Conservation (phyloP, 2,113 vertebrate species). For the Cyphomyrus discorhynchus region DNA sequence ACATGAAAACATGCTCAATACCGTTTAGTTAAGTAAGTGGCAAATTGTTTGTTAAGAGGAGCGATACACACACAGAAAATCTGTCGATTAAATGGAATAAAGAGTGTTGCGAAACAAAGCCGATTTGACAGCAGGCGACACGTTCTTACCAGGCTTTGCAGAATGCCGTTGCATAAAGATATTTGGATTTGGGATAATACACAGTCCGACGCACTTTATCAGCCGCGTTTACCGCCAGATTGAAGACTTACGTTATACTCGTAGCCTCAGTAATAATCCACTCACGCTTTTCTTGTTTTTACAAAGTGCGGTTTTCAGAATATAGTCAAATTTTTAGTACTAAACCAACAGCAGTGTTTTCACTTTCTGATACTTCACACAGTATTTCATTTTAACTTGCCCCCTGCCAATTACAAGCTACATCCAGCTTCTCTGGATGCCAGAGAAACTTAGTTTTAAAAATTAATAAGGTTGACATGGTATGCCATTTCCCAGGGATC, state of each 20-base stretch:
- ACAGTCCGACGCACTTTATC: neutral
- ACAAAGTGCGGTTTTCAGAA: neutral
- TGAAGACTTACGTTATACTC: neutral
- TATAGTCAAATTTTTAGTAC: neutral
- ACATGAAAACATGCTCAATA: neutral
- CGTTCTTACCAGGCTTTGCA: neutral
- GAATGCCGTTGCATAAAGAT: neutral
- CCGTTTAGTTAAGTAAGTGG: neutral
- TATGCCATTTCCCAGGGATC: neutral
- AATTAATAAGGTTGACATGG: neutral
- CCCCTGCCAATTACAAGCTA: neutral
- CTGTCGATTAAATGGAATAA: neutral
- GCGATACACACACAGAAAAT: neutral
- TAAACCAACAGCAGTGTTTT: neutral
- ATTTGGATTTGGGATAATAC: neutral
- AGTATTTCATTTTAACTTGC: neutral
- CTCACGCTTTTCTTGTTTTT: neutral
- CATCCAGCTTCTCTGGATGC: neutral
- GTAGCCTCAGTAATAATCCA: neutral
- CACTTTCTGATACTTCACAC: neutral
- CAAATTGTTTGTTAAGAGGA: neutral
- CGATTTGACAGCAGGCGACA: constrained; percentile 1
- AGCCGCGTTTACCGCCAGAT: neutral
- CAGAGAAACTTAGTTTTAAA: neutral
- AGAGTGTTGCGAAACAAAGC: neutral